Evolutionary conservation across 2,888 invertebrate species (phyloP).

Genomic region (Temnothorax ravouxi): DNA sequence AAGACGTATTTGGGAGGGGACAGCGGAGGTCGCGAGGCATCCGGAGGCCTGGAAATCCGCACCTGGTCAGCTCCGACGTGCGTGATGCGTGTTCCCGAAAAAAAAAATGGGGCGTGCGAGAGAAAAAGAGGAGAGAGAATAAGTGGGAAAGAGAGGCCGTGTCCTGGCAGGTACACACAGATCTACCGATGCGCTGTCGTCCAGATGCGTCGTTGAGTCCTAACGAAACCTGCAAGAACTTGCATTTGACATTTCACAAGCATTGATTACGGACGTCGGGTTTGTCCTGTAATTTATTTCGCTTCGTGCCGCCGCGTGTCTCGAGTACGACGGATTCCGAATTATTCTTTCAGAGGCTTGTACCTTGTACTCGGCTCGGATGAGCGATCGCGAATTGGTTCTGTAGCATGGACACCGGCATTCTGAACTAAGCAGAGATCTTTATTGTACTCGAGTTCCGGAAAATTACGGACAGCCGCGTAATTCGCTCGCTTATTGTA

Average conservation of each 20-base stretch:
- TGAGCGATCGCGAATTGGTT: conserved; percentile 32
- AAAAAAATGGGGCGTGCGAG: conserved; percentile 20
- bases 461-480: conserved; percentile 30
- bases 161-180: conserved; percentile 21
- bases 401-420: neutral
- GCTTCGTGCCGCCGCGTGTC: conserved; percentile 11
- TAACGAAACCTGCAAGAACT: conserved; percentile 32
- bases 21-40: conserved; percentile 42
- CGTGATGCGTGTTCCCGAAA: conserved; percentile 9
- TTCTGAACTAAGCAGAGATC: conserved; percentile 14
- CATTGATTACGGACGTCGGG: conserved; percentile 27
- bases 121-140: neutral
- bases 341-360: conserved; percentile 34
- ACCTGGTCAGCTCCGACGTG: conserved; percentile 65
- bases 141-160: neutral
- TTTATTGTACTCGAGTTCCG: conserved; percentile 36
- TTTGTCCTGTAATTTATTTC: conserved; percentile 29
- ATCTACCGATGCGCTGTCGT: conserved; percentile 9
- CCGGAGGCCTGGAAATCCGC: conserved; percentile 47
- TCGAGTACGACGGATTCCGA: conserved; percentile 5
- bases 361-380: conserved; percentile 27
- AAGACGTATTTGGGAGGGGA: conserved; percentile 65
- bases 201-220: conserved; percentile 26
- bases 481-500: conserved; percentile 39
- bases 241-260: conserved; percentile 43